Evolutionary conservation across 2,888 invertebrate species (phyloP), one percentile per base, ranked within the genome.

Genomic region (Drosophila differens): DNA sequence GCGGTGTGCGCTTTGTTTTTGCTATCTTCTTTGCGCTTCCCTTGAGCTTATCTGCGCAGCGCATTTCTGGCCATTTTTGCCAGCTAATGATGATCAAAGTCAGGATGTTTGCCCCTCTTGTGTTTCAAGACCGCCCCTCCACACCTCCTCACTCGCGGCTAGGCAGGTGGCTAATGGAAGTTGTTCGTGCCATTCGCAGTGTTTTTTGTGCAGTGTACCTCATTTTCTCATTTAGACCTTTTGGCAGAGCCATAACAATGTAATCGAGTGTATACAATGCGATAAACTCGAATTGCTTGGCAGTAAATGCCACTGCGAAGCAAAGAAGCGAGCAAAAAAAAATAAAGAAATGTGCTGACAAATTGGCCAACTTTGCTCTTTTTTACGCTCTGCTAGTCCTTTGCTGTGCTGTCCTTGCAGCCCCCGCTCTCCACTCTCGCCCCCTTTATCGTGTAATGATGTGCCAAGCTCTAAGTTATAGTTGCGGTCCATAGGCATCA

Each of bases 21-120:
- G 49, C 53, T 54, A 41, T 60, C 53, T 32, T 19, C 47, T 32
- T 30, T 35, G 37, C 12, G 49, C 62, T 65, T 70, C 47, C 67
- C 58, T 54, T 54, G 70, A 59, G 81, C 69, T 84, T 83, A 86
- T 84, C 82, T 77, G 57, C 62, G 58, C 64, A 30, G 39, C 64
- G 64, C 64, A 51, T 76, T 78, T 79, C 60, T 68, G 49, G 81
- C 79, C 79, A 83, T 89, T 88, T 85, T 9, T 83, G 79, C 66
- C 70, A 77, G 68, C 70, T 85, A 89, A 85, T 85, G 85, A 85
- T 85, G 89, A 85, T 85, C 82, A 89, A 86, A 86, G 85, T 62
- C 75, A 64, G 71, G 74, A 68, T 57, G 65, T 49, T 73, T 60
- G 32, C 60, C 44, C 44, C 64, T 62, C 59, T 59, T 54, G 37